A percentile compares a stretch with the other conserved stretches of the same genome.
These are phyloP conservation scores for Gobio occitaniae DNA, from an alignment of 2,797 vertebrate species.

Conservation along the genomic window DNA sequence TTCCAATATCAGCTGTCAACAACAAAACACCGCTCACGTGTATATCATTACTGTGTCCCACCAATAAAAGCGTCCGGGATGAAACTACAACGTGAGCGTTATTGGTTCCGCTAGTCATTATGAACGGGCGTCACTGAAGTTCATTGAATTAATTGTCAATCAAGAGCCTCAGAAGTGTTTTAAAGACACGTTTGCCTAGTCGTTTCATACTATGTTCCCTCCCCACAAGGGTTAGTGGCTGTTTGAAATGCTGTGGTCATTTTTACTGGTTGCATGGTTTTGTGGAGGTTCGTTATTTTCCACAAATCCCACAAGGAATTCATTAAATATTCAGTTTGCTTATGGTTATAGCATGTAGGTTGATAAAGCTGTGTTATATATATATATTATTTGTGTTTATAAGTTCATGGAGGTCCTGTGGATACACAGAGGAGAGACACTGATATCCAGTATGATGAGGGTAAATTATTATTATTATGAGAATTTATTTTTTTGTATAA, in stretches of 20 bases:
- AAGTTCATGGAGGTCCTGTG: not conserved
- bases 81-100: not conserved
- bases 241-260: not conserved
- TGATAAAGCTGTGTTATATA: not conserved
- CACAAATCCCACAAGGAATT: not conserved
- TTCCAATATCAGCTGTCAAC: not conserved
- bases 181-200: not conserved
- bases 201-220: fast-evolving
- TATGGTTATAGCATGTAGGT: not conserved
- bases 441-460: too few species aligned
- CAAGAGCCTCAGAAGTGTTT: not conserved
- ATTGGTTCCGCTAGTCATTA: not conserved
- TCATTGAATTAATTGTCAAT: slow-evolving; percentile 13
- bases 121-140: not conserved
- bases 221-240: not conserved
- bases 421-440: too few species aligned
- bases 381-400: not conserved
- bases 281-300: not conserved
- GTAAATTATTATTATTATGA: too few species aligned
- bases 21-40: not conserved
- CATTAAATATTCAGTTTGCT: not conserved
- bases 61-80: not conserved
- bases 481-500: too few species aligned
- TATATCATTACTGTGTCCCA: not conserved
- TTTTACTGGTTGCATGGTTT: not conserved